Evolutionary conservation across 2,113 vertebrate species (phyloP), one percentile per base, ranked within the genome.

Genomic region (Phylloscopus trochilus): DNA sequence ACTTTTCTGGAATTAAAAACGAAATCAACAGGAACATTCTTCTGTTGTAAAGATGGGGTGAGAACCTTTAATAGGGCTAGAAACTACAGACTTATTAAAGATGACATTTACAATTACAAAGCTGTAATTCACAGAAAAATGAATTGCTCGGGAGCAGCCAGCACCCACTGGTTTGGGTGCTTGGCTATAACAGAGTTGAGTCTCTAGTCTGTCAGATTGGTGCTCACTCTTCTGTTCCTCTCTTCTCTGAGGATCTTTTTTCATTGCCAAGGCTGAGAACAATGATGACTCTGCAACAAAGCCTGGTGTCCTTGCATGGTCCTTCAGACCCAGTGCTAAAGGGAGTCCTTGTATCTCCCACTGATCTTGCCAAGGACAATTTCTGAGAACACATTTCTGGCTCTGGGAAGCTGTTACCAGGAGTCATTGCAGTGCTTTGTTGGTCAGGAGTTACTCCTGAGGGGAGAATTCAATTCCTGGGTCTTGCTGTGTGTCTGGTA

Each of bases 401-500:
- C 59, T 53, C 2, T 0, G 49, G 53, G 17, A 68, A 58, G 33
- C 53, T 59, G 30, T 31, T 86, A 35, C 58, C 27, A 2, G 3
- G 28, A 13, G 39, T 46, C 49, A 19, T 16, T 49, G 72, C 19
- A 9, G 43, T 12, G 3, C 60, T 81, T 52, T 43, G 21, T 17
- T 47, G 49, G 35, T 55, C 7, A 0, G 11, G 17, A 79, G 7
- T 28, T 82, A 49, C 9, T 78, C 22, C 37, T 52, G 37, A 75
- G 58, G 6, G 4, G 13, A 22, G 30, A 31, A 17, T 12, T 68
- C 30, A 9, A 8, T 46, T 76, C 30, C 11, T 18, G 64, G 3
- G 14, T 80, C 67, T 86, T 1, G 0, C 46, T 3, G 7, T 4
- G 26, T 44, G 7, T 37, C n/a, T 0, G 0, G 6, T 24, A 70